These are phyloP conservation scores for Platysteira castanea DNA, from an alignment of 2,113 vertebrate genomes.

Conservation along the genomic window DNA sequence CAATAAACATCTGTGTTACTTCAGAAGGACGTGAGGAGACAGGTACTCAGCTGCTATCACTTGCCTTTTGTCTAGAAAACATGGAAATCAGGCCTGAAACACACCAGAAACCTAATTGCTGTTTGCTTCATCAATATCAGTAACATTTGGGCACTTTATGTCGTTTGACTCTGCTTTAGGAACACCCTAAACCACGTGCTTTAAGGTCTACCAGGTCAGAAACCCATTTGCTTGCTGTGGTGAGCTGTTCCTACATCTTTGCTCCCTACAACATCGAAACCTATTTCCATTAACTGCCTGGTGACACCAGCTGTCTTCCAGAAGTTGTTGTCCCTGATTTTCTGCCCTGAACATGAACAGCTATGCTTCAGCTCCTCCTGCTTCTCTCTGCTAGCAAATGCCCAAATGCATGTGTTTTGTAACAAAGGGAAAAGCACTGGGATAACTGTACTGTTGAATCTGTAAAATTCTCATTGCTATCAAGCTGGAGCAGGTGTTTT, in stretches of 20 bases:
- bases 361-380: neutral
- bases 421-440: neutral
- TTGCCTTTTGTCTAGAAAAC: neutral
- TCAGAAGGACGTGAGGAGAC: accelerated
- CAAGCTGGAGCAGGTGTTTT: neutral
- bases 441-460: neutral
- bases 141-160: neutral
- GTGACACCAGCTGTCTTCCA: neutral
- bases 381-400: neutral
- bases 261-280: neutral
- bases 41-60: neutral
- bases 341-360: neutral
- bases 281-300: neutral
- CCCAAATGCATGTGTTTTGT: neutral
- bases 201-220: neutral
- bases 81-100: neutral
- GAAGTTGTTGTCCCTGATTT: neutral
- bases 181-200: neutral
- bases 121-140: neutral
- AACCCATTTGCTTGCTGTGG: neutral
- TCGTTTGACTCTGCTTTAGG: neutral
- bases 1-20: neutral
- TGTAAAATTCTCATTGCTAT: neutral
- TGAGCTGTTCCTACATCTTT: neutral
- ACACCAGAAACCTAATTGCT: neutral